Evolutionary conservation across 2,797 vertebrate genomes (phyloP).

Genomic region (Sparus aurata): DNA sequence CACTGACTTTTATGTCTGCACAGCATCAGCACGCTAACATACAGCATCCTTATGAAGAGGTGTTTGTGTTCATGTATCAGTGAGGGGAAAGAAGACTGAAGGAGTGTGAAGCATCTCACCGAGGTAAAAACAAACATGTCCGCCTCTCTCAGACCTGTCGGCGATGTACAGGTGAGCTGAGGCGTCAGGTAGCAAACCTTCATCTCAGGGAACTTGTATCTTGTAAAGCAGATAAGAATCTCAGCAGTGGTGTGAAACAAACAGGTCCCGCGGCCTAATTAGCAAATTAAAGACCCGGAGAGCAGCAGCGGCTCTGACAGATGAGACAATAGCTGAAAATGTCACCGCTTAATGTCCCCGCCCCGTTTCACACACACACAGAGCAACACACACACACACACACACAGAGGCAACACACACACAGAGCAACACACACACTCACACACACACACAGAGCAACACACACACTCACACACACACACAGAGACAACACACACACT

Average conservation of each 20-base stretch:
- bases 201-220: constrained; percentile 25
- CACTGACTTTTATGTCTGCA: constrained; percentile 26
- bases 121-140: neutral
- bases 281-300: constrained; percentile 60
- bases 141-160: constrained; percentile 2
- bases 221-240: constrained; percentile 54
- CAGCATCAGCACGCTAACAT: too few relatives aligned
- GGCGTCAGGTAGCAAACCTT: neutral
- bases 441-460: too few relatives aligned
- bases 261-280: constrained; percentile 36
- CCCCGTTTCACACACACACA: constrained; percentile 6
- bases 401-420: too few relatives aligned
- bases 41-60: neutral
- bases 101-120: neutral
- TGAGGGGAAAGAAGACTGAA: neutral
- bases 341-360: constrained; percentile 18
- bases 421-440: too few relatives aligned
- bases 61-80: neutral
- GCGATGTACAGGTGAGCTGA: constrained; percentile 6
- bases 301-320: constrained; percentile 37
- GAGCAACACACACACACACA: constrained; percentile 4
- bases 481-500: neutral
- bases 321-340: constrained; percentile 53
- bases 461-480: too few relatives aligned
- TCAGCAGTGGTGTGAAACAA: constrained; percentile 32